Base-by-base conservation (phyloP, 2,888 invertebrate genomes). In the Caenorhabditis zanzibari region DNA sequence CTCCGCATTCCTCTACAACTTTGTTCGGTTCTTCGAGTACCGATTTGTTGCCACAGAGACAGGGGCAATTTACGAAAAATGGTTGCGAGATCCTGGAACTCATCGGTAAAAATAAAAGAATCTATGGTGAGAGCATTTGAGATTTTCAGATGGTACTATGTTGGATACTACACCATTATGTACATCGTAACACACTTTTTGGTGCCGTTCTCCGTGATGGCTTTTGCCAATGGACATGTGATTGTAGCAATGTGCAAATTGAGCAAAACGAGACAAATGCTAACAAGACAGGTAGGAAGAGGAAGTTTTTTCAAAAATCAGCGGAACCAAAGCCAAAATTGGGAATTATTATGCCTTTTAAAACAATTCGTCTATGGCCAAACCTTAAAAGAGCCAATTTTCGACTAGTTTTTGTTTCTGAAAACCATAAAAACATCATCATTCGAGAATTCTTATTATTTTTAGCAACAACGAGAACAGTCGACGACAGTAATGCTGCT, bases 131-230 rank as follows among this genome's bases (percentile, higher is more conserved):
- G 22, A 19, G 1, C 19, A 19, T 52, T n/a, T n/a, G n/a, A n/a
- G 47, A 19, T 61, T 77, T 74, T 28, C 56, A 87, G 87, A 32
- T 84, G 82, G 85, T 91, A 91, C 82, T 87, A 90, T 72, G 75
- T 91, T 24, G 88, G 88, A 66, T 91, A 91, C 77, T 91, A 88
- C 81, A 91, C 91, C 12, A 84, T 85, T 19, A 79, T 89, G 19
- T 92, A 91, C 74, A 87, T 92, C 49, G 63, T 92, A 35, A 91
- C 91, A 22, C 92, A 92, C 61, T 92, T 92, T 66, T 76, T 89
- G 54, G 81, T 92, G 41, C 92, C 92, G 9, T 92, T 92, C 81
- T 85, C 90, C 1, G 72, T 90, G 24, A 86, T 92, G 81, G 86
- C 90, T 41, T 81, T 90, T 35, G 76, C 90, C 56, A 92, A 92